These are phyloP conservation scores for Acrobeloides nanus DNA, from an alignment of 2,888 invertebrate species.

Conservation along the genomic window DNA sequence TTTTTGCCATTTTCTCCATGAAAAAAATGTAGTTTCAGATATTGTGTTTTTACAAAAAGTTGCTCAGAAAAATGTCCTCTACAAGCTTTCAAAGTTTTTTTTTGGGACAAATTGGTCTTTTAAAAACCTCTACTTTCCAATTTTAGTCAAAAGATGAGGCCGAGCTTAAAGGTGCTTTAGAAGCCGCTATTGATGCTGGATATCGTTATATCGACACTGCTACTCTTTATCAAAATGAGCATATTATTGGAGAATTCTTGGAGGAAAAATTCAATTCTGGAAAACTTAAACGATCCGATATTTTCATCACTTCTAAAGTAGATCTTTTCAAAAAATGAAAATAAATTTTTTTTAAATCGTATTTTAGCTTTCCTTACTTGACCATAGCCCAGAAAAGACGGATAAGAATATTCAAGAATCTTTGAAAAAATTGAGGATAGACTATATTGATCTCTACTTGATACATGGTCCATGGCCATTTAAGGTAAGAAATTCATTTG, in stretches of 20 bases:
- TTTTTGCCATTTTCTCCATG: no score
- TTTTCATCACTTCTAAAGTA: slow-evolving; percentile 46
- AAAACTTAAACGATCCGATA: slow-evolving; percentile 56
- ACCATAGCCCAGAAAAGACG: slow-evolving; percentile 8
- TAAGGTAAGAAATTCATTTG: no score
- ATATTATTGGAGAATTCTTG: slow-evolving; percentile 61
- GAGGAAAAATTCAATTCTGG: slow-evolving; percentile 31
- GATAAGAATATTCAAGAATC: slow-evolving; percentile 11
- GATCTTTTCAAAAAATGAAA: no score
- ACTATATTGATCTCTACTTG: slow-evolving; percentile 20
- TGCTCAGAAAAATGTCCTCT: no score
- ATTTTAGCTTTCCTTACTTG: slow-evolving; percentile 17
- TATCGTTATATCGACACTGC: slow-evolving; percentile 43
- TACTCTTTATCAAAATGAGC: slow-evolving; percentile 68
- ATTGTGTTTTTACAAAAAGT: no score
- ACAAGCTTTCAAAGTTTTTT: no score
- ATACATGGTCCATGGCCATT: slow-evolving; percentile 26
- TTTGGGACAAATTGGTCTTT: no score
- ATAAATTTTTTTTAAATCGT: no score
- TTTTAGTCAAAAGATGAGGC: no score
- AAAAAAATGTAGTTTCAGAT: no score
- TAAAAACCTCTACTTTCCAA: no score
- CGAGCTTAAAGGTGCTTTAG: slow-evolving; percentile 27
- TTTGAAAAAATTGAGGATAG: slow-evolving; percentile 13
- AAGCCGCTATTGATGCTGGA: slow-evolving; percentile 36